Percentiles rank a stretch among this genome's conserved stretches.
Evolutionary conservation across 2,113 vertebrate genomes (phyloP).

Genomic region (Atlantisia rogersi): DNA sequence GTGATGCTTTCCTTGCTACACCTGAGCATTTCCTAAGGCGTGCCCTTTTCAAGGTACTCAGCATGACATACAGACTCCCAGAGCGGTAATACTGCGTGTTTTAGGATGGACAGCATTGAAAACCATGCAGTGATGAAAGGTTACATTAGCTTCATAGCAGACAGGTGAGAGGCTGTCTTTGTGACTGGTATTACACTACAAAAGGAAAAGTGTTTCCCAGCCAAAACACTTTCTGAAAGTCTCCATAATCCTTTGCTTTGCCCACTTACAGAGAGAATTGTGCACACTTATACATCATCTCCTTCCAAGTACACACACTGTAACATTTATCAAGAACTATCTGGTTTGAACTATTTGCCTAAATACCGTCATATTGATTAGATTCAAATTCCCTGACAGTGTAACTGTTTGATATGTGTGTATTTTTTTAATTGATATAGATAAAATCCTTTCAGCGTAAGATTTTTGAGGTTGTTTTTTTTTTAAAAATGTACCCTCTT

Average conservation of each 20-base stretch:
- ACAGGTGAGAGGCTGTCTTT: not conserved
- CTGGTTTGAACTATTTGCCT: not conserved
- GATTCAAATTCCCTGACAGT: not conserved
- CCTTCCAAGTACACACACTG: not conserved
- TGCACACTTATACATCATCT: not conserved
- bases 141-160: not conserved
- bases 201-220: not conserved
- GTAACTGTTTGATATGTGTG: not conserved
- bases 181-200: not conserved
- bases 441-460: not conserved
- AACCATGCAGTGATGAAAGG: too few species aligned
- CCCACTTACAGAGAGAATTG: not conserved
- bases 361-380: not conserved
- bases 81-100: not conserved
- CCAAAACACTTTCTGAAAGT: not conserved
- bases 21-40: not conserved
- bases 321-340: not conserved
- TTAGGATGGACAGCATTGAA: not conserved
- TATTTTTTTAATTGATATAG: not conserved
- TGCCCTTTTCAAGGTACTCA: not conserved
- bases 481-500: not conserved
- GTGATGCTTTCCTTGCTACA: not conserved
- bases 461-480: not conserved
- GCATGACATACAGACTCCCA: not conserved
- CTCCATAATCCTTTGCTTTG: not conserved